A percentile compares a stretch with the other conserved stretches of the same genome.
Conservation (phyloP, 1,140 invertebrate species). For the Piezodorus guildinii region DNA sequence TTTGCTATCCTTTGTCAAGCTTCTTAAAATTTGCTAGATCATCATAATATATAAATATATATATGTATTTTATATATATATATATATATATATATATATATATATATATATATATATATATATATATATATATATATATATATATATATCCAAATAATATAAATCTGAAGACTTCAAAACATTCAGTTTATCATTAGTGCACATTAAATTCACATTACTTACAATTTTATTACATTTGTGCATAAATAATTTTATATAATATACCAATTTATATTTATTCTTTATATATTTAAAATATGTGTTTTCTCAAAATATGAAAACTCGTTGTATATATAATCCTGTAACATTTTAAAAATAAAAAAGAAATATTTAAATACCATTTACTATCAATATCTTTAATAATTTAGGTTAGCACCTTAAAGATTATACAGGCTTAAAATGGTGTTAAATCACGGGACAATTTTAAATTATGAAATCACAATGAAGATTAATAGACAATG, state of each 20-base stretch:
- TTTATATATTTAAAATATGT: slow-evolving; percentile 8
- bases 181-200: slow-evolving; percentile 3
- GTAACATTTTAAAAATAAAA: background rate
- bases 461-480: slow-evolving; percentile 4
- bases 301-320: background rate
- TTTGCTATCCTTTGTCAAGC: background rate
- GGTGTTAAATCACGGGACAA: slow-evolving; percentile 4
- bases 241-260: background rate
- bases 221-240: background rate
- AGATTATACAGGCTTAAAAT: slow-evolving; percentile 7
- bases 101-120: too few relatives aligned
- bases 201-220: slow-evolving; percentile 1
- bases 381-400: background rate
- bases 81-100: too few relatives aligned
- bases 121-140: background rate
- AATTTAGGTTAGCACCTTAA: slow-evolving; percentile 8
- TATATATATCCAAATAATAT: background rate
- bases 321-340: slow-evolving; percentile 7
- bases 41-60: too few relatives aligned
- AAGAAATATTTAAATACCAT: slow-evolving; percentile 1
- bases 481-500: background rate
- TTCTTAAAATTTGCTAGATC: background rate
- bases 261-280: slow-evolving; percentile 1
- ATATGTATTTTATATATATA: too few relatives aligned
- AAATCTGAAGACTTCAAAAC: background rate